Evolutionary conservation across 1,140 invertebrate species (phyloP), one percentile per base, ranked within the genome.

Genomic region (Anastrepha ludens): DNA sequence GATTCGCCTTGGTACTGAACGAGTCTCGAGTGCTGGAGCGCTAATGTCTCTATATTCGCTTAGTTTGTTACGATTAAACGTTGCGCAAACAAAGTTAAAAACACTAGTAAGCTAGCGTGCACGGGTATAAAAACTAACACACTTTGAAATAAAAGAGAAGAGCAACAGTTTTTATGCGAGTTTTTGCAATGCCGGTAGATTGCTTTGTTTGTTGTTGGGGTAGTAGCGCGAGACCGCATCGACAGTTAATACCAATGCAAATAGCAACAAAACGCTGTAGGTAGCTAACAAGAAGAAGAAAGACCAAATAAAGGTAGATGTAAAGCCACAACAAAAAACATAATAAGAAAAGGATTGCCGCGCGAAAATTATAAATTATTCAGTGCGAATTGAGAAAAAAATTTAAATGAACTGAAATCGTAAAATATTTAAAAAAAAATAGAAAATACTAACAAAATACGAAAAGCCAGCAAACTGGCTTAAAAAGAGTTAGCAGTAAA

Each of bases 301-400:
- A 47, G 67, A 74, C 15, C 15, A 74, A 74, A 47, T 74, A 74
- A 74, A 74, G 15, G 39, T 44, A 74, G 50, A 74, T 67, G 29
- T 29, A 67, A 67, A 13, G n/a, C 13, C 3, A 41, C 13, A 39
- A 67, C 29, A 39, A 41, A n/a, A 6, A 2, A 74, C 15, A 44
- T 15, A 47, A 74, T 47, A 6, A 74, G 44, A 15, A 70, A 74
- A 62, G 9, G 6, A 74, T 74, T 67, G 20, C 64, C 8, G 29
- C 29, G 64, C 29, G 64, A 41, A 47, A 74, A 47, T 74, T 41
- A 47, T 44, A 74, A 74, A 74, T 74, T 74, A 74, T 74, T 20
- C 20, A 67, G 15, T 74, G 67, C 1, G 15, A 74, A 74, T 74
- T n/a, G 41, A 1, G 44, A 17, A 74, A 74, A 17, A 5, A 74